Base-by-base conservation (phyloP, 2,888 invertebrate genomes). In the Epinotia bilunana region DNA sequence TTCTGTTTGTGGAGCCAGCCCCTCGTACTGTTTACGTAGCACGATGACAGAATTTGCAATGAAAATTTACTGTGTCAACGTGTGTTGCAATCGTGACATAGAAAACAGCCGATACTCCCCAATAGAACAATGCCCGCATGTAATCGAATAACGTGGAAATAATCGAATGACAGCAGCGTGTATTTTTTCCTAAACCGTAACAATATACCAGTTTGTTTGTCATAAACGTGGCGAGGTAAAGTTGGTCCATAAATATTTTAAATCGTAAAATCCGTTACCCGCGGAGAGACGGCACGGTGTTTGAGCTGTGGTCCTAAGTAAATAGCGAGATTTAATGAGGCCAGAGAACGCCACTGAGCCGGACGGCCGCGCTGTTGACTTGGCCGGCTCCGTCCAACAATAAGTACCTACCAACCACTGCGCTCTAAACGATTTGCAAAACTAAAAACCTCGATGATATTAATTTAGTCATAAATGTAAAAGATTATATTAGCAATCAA, bases 41-140 rank as follows among this genome's bases (percentile, higher is more conserved):
- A 90, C 92, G 89, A 89, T 89, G 87, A 86, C 88, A 86, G 92
- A 92, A 92, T 92, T 91, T 92, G 91, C 91, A 91, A 92, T 91
- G 91, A 92, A 91, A 92, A 92, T 92, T 89, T 89, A 88, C 88
- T 87, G 83, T 87, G 88, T 88, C 89, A 88, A 87, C 88, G 86
- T 90, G 87, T 88, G 88, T 83, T 90, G 90, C 90, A 88, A 88
- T 88, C 88, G 89, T 84, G 87, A 76, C 67, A 67, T 62, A 76
- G 73, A 72, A 72, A 63, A 71, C 60, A 64, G 18, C 64, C 49
- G 64, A 71, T 60, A 70, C 39, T 58, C 53, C 23, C n/a, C 28
- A 55, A 65, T 18, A 43, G 39, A 64, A 75, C 60, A 71, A 53
- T 60, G 49, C 63, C 18, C 62, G 43, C 46, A 28, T 53, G 55